A percentile compares a stretch with the other conserved stretches of the same genome.
Conservation (phyloP, 1,140 invertebrate genomes). For the Arctopsyche grandis region DNA sequence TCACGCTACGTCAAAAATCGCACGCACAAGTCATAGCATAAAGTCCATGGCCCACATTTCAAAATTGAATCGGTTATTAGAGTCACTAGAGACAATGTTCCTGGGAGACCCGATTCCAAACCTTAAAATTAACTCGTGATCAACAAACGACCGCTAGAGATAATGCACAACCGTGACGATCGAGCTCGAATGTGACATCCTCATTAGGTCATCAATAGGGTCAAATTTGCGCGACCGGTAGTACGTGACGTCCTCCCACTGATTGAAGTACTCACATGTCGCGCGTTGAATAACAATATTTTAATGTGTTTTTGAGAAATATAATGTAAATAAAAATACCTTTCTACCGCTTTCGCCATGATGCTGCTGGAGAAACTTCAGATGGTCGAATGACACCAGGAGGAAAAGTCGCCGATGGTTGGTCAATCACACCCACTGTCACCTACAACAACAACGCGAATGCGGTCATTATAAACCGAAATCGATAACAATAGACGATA, state of each 20-base stretch:
- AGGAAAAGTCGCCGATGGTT: not conserved
- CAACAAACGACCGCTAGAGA: not conserved
- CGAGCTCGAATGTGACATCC: not conserved
- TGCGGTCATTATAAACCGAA: not conserved
- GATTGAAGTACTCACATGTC: not conserved
- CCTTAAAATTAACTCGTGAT: not conserved
- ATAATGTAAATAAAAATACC: not conserved
- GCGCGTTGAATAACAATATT: not conserved
- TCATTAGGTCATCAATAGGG: constrained; percentile 1
- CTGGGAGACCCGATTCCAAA: not conserved
- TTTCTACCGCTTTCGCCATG: not conserved
- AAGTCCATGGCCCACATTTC: constrained; percentile 26
- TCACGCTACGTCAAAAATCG: not conserved
- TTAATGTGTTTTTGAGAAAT: not conserved
- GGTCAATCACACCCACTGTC: not conserved
- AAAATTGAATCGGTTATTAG: not conserved
- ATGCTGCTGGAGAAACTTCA: not conserved
- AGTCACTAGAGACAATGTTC: not conserved
- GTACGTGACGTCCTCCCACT: not conserved
- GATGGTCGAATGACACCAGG: not conserved
- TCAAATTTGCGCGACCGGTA: not conserved
- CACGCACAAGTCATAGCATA: not conserved
- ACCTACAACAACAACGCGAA: not conserved
- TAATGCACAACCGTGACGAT: not conserved
- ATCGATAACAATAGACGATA: not conserved